phyloP scores from a whole-genome alignment of 1,140 invertebrate genomes.

The Temnothorax longispinosus region DNA sequence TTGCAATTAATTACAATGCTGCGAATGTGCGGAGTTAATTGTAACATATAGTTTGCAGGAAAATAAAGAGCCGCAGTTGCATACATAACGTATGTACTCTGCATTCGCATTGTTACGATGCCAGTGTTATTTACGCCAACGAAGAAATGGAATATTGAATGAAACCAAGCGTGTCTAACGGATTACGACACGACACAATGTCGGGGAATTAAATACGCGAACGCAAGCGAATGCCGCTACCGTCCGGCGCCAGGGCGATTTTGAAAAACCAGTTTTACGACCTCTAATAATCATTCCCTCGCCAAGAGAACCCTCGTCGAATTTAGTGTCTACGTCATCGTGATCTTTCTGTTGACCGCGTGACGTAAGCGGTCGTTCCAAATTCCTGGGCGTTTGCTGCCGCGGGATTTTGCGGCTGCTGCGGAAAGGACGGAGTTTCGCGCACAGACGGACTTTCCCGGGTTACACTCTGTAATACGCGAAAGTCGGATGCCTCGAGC shows the following conservation, averaged over 20 bases:
- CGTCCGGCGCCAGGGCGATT: constrained; percentile 44
- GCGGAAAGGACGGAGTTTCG: not conserved
- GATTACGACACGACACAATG: constrained; percentile 29
- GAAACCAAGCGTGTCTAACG: constrained; percentile 42
- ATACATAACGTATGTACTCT: not conserved
- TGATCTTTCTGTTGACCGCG: constrained; percentile 38
- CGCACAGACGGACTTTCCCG: constrained; percentile 43
- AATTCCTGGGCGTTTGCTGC: constrained; percentile 59
- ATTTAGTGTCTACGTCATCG: constrained; percentile 65
- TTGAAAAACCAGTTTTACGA: constrained; percentile 29
- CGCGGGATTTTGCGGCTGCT: not conserved
- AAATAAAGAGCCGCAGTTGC: constrained; percentile 10
- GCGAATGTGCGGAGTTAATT: constrained; percentile 2
- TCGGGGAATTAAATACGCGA: constrained; percentile 58
- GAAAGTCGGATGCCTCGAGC: constrained; percentile 45
- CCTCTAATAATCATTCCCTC: constrained; percentile 25
- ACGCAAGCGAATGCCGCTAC: not conserved
- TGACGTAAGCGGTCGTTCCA: constrained; percentile 57
- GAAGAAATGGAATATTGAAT: constrained; percentile 57
- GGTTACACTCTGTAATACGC: constrained; percentile 18
- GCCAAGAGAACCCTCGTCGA: constrained; percentile 7
- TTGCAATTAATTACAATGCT: constrained; percentile 32
- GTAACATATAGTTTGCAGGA: not conserved
- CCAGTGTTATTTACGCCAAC: constrained; percentile 36
- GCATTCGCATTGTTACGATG: constrained; percentile 2